Base-by-base conservation (phyloP, 2,113 vertebrate species). In the Geococcyx californianus region DNA sequence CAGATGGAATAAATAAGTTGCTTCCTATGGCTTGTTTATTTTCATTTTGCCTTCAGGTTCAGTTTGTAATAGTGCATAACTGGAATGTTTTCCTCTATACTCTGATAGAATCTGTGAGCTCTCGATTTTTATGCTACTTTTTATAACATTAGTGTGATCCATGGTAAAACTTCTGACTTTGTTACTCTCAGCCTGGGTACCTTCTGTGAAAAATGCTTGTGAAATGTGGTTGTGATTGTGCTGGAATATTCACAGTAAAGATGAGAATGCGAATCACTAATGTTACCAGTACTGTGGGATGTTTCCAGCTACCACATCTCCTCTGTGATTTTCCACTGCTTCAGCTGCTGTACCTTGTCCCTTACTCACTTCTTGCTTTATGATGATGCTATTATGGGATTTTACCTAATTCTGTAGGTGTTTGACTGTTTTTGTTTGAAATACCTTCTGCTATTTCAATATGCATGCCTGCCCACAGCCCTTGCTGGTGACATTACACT, bases 401-500 rank as follows among this genome's bases (percentile, higher is more conserved):
- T 17, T 44, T 7, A 12, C 59, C 20, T 1, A 1, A 6, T 87
- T 89, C 25, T 81, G 23, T 56, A 54, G 44, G 4, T 67, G 21
- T 45, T 68, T 45, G 15, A 31, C 51, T 31, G 3, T 34, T 80
- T 56, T 54, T 11, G 25, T 42, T 23, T 59, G 51, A 51, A 92
- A 55, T 59, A n/a, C 16, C 6, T 62, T 44, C 55, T 91, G 14
- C 17, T 69, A 1, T 66, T 80, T 77, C 25, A 45, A 0, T 69
- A 26, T 10, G 3, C 7, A 8, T 49, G 47, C 47, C 4, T 4
- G 34, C 13, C 2, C 19, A 13, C 6, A 1, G 6, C 51, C 11
- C 25, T 72, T 42, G 16, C 9, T 68, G 21, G 18, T 64, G 52
- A 67, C 38, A 84, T 68, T 33, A 44, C 6, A 1, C 20, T 58